Conservation (phyloP, 2,888 invertebrate genomes). For the Troilus luridus region DNA sequence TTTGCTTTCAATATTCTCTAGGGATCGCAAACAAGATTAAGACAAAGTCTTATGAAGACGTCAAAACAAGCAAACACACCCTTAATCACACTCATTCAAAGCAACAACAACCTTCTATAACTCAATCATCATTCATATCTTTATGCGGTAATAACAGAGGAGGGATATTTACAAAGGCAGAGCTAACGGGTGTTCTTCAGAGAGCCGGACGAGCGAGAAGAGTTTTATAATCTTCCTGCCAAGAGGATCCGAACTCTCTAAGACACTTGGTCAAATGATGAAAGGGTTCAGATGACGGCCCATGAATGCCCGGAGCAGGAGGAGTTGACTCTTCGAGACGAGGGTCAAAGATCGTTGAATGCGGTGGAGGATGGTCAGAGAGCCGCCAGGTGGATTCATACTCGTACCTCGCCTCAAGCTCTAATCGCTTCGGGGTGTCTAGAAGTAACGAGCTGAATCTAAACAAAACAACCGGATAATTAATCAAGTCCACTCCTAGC, state of each 20-base stretch:
- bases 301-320: background rate
- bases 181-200: background rate
- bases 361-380: conserved; percentile 30
- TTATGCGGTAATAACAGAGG: background rate
- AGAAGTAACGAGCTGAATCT: conserved; percentile 20
- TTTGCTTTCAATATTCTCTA: no score
- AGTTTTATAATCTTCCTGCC: conserved; percentile 34
- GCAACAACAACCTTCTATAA: background rate
- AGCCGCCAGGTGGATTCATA: background rate
- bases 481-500: background rate
- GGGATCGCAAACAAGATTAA: no score
- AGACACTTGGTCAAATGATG: conserved; percentile 14
- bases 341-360: conserved; percentile 43
- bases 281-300: conserved; percentile 9
- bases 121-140: background rate
- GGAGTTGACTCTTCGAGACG: background rate
- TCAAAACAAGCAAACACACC: no score
- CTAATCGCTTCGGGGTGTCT: conserved; percentile 26
- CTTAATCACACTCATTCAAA: background rate
- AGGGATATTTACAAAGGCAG: background rate
- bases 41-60: no score
- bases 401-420: background rate
- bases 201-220: background rate
- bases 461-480: background rate
- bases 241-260: background rate